Evolutionary conservation across 2,797 vertebrate species (phyloP).

Genomic region (Steatocranus sp.): DNA sequence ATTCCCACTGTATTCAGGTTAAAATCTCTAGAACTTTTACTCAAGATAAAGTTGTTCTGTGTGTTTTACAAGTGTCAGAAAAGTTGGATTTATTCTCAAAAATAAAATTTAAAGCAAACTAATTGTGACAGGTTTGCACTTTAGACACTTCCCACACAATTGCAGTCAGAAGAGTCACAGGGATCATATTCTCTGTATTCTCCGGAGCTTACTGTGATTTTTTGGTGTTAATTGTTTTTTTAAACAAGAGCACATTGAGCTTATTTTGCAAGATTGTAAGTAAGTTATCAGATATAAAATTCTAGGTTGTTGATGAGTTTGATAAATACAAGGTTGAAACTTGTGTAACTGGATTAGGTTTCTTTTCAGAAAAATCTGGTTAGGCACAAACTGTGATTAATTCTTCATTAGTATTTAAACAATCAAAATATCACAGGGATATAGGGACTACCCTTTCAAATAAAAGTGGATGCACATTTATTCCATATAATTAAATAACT

Average conservation of each 20-base stretch:
- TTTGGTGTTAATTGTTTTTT: background rate
- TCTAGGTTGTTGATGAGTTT: background rate
- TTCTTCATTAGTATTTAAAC: background rate
- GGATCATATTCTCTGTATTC: background rate
- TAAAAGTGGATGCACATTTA: background rate
- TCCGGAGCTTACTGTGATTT: background rate
- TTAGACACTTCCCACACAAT: background rate
- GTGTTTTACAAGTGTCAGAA: background rate
- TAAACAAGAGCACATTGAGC: rapidly evolving
- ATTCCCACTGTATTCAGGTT: background rate
- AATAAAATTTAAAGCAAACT: background rate
- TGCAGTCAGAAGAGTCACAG: background rate
- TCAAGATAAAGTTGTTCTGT: background rate
- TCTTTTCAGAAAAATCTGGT: background rate
- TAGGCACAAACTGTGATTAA: background rate
- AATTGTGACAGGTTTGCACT: background rate
- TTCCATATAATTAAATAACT: background rate
- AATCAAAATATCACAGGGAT: background rate
- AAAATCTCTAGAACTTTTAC: background rate
- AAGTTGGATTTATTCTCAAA: background rate
- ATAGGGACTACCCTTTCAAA: background rate
- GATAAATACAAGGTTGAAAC: background rate
- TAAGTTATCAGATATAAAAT: background rate
- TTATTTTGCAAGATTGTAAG: background rate
- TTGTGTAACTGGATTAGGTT: background rate